Base-by-base conservation (phyloP, 2,113 vertebrate species). In the Mustela lutreola region DNA sequence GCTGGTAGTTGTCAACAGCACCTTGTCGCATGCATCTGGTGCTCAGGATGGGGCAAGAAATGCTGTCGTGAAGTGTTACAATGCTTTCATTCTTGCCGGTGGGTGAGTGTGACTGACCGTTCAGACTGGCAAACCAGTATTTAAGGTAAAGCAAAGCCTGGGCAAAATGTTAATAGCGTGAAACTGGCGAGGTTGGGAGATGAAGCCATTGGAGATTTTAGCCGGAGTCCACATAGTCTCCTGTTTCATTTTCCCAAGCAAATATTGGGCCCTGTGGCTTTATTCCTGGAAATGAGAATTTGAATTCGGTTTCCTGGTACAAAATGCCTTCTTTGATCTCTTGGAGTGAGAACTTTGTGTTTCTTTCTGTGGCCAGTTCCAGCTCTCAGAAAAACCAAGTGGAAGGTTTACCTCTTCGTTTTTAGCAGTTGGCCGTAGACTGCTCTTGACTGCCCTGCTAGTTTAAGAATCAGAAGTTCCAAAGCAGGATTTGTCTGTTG, bases 271-370 rank as follows among this genome's bases (percentile, higher is more conserved):
- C 93, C 71, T 96, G 96, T 94, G 97, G 96, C 97, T 97, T 98
- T 98, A 97, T 98, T 98, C 97, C 94, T 98, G 97, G 97, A 98
- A 98, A 95, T 96, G 95, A 97, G 95, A 93, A 91, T 94, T 98
- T 97, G 95, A 97, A 96, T 97, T 98, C 42, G 90, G 95, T 97
- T 98, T 98, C 96, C 91, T 97, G 94, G 89, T 98, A 93, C 82
- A 95, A 73, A 98, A 97, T 95, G n/a, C 84, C 67, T 91, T 60
- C 95, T 98, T 98, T 98, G 98, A 98, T 97, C 95, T 97, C 91
- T 73, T 76, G 45, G 50, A 98, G 95, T 87, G 78, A 93, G 98
- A 98, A 98, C 82, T 95, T 62, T 86, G 95, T 95, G 80, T 96
- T 96, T 96, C 39, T 97, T 96, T 96, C 95, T 97, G 78, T 58